Base-by-base conservation (phyloP, 1,140 invertebrate genomes). In the Lepidurus apus region DNA sequence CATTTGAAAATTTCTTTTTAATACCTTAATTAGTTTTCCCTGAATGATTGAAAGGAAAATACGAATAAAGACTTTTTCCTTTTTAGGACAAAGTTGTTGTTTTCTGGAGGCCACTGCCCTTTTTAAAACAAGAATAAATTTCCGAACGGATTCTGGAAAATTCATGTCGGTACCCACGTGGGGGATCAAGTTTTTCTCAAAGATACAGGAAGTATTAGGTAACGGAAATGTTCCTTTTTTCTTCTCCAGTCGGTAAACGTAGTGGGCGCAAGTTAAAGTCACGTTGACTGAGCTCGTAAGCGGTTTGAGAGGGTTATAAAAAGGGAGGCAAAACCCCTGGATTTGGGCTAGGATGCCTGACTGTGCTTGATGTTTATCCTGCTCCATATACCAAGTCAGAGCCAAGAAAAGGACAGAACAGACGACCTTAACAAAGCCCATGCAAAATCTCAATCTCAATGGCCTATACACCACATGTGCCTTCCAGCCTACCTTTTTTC, bases 391-490 rank as follows among this genome's bases (percentile, higher is more conserved):
- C 53, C 53, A 65, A 65, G 13, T 65, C 17, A 7, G 13, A 21
- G 53, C 53, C 53, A n/a, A 7, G 13, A 17, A 65, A 65, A 65
- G 53, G 53, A 65, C 53, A 65, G 53, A 17, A 65, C 17, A n/a
- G 53, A 65, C 53, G 53, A 65, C 53, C 53, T 65, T 5, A 65
- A 65, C 53, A 65, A 65, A 65, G 53, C 53, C 53, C 53, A n/a
- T 21, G 53, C 13, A 21, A 21, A 65, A 65, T 13, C 21, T 21
- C 53, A 21, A 65, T 65, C 53, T 65, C 53, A 65, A 65, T 21
- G 21, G 53, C 21, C 21, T 21, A n/a, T 65, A n/a, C 6, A 13
- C 13, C 8, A 9, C 17, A 65, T 21, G 53, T 17, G 3, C 53
- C 53, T 11, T 21, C 7, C 5, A 65, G 13, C 3, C 4, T 13